phyloP scores from a whole-genome alignment of 1,140 invertebrate genomes.

The Wasmannia auropunctata region DNA sequence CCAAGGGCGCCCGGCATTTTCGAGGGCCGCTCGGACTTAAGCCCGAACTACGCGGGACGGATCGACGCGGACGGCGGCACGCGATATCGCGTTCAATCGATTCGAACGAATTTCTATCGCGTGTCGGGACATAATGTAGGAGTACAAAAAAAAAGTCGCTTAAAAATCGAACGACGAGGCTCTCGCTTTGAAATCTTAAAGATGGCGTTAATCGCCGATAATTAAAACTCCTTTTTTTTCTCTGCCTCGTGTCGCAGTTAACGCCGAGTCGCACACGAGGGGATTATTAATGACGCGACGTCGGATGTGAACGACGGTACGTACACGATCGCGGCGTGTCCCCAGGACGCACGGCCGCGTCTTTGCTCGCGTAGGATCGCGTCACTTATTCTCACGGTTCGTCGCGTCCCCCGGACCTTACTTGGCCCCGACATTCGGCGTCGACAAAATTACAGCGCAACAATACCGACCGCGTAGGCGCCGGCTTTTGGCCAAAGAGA shows the following conservation, averaged over 20 bases:
- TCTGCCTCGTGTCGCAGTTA: neutral
- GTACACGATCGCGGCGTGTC: too few species aligned
- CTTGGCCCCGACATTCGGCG: slow-evolving; percentile 26
- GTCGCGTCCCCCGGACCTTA: too few species aligned
- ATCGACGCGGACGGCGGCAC: neutral
- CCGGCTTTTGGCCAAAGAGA: slow-evolving; percentile 42
- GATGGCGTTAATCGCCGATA: slow-evolving; percentile 12
- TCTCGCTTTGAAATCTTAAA: neutral
- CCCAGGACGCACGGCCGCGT: too few species aligned
- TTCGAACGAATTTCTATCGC: neutral
- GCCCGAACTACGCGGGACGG: neutral
- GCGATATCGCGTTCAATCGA: neutral
- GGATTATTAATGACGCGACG: neutral
- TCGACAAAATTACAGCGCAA: slow-evolving; percentile 59
- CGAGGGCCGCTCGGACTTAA: neutral
- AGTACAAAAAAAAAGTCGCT: neutral
- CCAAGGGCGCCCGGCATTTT: slow-evolving; percentile 7
- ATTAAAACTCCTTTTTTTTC: neutral
- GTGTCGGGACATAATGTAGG: neutral
- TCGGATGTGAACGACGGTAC: too few species aligned
- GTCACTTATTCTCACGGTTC: neutral
- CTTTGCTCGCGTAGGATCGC: neutral
- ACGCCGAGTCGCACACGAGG: neutral
- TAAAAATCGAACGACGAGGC: neutral
- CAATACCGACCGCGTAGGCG: slow-evolving; percentile 56